Evolutionary conservation across 2,797 vertebrate species (phyloP).

Genomic region (Helicolenus hilgendorfi): DNA sequence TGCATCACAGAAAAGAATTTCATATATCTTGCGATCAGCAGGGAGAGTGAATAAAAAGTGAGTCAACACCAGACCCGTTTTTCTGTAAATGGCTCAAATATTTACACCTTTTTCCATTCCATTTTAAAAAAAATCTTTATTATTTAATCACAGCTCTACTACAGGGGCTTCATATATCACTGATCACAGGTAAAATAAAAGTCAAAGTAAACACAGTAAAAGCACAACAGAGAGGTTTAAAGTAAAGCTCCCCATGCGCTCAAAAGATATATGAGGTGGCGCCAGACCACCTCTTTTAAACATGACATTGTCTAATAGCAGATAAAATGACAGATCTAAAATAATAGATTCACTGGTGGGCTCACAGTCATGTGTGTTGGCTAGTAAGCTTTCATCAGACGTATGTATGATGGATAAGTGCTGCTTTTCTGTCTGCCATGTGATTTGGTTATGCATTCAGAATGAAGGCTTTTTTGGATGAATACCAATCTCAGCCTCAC

Average conservation of each 20-base stretch:
- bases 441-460: neutral
- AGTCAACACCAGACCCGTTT: neutral
- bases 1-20: neutral
- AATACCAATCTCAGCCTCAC: neutral
- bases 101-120: neutral
- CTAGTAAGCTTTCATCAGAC: neutral
- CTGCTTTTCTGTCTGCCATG: neutral
- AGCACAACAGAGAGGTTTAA: neutral
- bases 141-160: neutral
- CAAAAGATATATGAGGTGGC: conserved; percentile 7
- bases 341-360: neutral
- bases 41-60: neutral
- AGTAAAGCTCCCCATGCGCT: neutral
- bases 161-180: neutral
- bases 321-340: neutral
- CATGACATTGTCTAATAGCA: conserved; percentile 29
- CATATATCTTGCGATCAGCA: neutral
- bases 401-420: neutral
- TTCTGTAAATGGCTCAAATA: neutral
- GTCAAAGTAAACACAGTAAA: conserved; percentile 8
- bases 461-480: neutral
- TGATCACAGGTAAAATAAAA: neutral
- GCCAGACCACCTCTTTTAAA: conserved; percentile 20
- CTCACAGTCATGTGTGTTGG: neutral
- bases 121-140: neutral